Base-by-base conservation (phyloP, 2,797 vertebrate genomes). In the Stomatorhinus walkeri region DNA sequence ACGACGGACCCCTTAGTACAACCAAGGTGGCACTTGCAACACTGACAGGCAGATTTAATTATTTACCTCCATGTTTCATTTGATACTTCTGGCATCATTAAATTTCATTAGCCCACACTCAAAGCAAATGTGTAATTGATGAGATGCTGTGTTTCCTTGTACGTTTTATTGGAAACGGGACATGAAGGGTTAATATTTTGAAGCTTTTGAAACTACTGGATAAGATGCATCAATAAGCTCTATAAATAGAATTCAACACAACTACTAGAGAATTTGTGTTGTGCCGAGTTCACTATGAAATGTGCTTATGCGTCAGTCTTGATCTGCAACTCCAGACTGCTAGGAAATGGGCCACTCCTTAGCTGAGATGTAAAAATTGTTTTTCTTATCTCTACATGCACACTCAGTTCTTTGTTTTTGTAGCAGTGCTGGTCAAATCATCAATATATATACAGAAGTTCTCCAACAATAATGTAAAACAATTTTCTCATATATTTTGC, bases 51-150 rank as follows among this genome's bases (percentile, higher is more conserved):
- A 43, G 19, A 72, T 83, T 43, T 89, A 85, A 89, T 89, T 87
- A 89, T 89, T 89, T 68, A 89, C 28, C 64, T 76, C 32, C 88
- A 52, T 49, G 61, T 87, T 87, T 87, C 83, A 89, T 68, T 85
- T n/a, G 88, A 89, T 89, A 87, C 88, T 49, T 22, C 32, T 40
- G 56, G 48, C 84, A 89, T 85, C 88, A 87, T 89, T 89, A 79
- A 43, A 87, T 89, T 68, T 76, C 84, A 76, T 64, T 40, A 85
- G 68, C 85, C 85, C 46, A 61, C 84, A 76, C 68, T 72, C 88
- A 89, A 52, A 51, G 43, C 59, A 64, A 85, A 89, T 89, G 88
- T 89, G 84, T 89, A 87, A 89, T 89, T 89, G 61, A 89, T 89
- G 88, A 89, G 88, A 40, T 68, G 22, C 83, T 40, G 48, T 36